Conservation (phyloP, 2,113 vertebrate genomes). For the Tachysurus fulvidraco region DNA sequence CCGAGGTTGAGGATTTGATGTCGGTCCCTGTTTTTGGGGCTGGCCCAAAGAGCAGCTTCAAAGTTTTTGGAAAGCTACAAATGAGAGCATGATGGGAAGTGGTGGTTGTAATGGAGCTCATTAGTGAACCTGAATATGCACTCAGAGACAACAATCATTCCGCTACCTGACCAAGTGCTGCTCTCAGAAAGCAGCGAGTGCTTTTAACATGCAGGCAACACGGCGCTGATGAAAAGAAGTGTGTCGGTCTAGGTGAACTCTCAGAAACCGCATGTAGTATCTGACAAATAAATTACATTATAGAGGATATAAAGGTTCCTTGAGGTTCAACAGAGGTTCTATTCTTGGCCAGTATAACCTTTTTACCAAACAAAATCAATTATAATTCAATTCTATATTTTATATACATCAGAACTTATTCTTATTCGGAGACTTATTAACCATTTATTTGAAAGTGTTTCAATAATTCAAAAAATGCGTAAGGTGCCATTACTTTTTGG, state of each 20-base stretch:
- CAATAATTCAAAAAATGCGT: too few relatives aligned
- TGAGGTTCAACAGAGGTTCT: too few relatives aligned
- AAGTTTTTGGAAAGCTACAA: slow-evolving; percentile 46
- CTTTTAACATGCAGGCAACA: neutral
- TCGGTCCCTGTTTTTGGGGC: slow-evolving; percentile 34
- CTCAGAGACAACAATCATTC: slow-evolving; percentile 17
- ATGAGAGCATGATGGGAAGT: slow-evolving; percentile 48
- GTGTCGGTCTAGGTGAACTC: neutral
- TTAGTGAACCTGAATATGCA: slow-evolving; percentile 33
- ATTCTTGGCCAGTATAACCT: too few relatives aligned
- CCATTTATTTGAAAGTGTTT: too few relatives aligned
- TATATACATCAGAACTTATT: too few relatives aligned
- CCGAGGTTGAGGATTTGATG: slow-evolving; percentile 55
- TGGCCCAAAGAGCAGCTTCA: slow-evolving; percentile 55
- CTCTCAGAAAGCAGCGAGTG: neutral
- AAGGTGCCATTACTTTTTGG: too few relatives aligned
- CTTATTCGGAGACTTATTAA: too few relatives aligned
- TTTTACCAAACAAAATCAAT: too few relatives aligned
- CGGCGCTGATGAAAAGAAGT: neutral
- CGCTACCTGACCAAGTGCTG: slow-evolving; percentile 21
- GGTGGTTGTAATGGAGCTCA: slow-evolving; percentile 21
- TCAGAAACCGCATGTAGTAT: neutral
- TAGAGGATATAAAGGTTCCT: too few relatives aligned
- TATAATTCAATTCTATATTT: too few relatives aligned
- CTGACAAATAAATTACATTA: neutral